phyloP scores from a whole-genome alignment of 2,888 invertebrate genomes.

The Boloria selene region DNA sequence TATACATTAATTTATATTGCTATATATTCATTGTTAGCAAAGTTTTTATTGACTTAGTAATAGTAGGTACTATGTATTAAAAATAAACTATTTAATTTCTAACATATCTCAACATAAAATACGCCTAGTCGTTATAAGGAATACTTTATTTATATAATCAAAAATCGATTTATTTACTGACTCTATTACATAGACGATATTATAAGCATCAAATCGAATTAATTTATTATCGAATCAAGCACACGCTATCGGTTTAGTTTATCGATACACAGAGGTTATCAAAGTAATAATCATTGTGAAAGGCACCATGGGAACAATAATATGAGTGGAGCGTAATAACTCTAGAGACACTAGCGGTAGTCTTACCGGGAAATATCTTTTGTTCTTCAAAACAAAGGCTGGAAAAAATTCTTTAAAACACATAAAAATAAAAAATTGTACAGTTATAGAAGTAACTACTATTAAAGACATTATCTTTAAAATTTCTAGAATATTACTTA shows the following conservation, averaged over 20 bases:
- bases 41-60: too few relatives aligned
- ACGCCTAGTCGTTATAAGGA: too few relatives aligned
- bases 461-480: too few relatives aligned
- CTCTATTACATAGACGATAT: neutral
- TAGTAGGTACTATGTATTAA: neutral
- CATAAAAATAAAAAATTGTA: too few relatives aligned
- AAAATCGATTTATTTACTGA: neutral
- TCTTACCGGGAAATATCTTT: neutral
- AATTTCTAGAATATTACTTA: too few relatives aligned
- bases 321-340: slow-evolving; percentile 10
- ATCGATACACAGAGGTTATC: slow-evolving; percentile 19
- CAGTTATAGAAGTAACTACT: too few relatives aligned
- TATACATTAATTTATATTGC: neutral
- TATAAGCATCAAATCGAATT: neutral
- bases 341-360: slow-evolving; percentile 3
- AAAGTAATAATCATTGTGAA: slow-evolving; percentile 17
- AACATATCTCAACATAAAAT: neutral
- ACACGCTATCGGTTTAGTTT: slow-evolving; percentile 9
- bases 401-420: too few relatives aligned
- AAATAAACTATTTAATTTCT: neutral
- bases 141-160: too few relatives aligned
- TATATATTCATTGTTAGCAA: too few relatives aligned
- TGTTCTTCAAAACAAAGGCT: neutral
- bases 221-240: slow-evolving; percentile 6
- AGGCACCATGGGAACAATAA: slow-evolving; percentile 27